Percentiles rank a stretch among this genome's conserved stretches.
Evolutionary conservation across 2,113 vertebrate species (phyloP).

Genomic region (Colaptes auratus): DNA sequence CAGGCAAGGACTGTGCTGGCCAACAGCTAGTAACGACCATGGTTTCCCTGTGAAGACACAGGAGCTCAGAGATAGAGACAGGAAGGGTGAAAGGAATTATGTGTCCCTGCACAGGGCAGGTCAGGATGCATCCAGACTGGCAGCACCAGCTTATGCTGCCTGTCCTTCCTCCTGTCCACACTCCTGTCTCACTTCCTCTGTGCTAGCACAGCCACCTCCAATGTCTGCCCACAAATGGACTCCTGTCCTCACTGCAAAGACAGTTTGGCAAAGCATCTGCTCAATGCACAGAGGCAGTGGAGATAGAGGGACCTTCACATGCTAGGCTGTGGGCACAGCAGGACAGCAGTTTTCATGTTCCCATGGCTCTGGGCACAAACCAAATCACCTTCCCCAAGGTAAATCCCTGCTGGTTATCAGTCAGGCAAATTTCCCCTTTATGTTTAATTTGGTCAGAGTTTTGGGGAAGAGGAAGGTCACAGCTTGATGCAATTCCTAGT

Average conservation of each 20-base stretch:
- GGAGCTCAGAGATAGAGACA: not conserved
- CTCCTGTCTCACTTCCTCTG: not conserved
- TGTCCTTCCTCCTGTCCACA: not conserved
- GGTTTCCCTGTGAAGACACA: not conserved
- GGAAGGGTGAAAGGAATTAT: not conserved
- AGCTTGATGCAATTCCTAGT: not conserved
- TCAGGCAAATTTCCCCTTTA: not conserved
- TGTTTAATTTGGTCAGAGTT: not conserved
- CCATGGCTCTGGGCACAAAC: not conserved
- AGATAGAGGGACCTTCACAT: not conserved
- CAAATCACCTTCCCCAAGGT: accelerated
- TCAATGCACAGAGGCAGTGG: not conserved
- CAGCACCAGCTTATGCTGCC: not conserved
- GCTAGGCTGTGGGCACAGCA: not conserved
- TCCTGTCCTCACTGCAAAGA: not conserved
- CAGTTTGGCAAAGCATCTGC: not conserved
- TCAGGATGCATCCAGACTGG: not conserved
- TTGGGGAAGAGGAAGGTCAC: not conserved
- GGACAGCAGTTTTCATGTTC: not conserved
- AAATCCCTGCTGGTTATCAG: not conserved
- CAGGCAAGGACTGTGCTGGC: not conserved
- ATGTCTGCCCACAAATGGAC: not conserved
- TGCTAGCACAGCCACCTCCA: not conserved
- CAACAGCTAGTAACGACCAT: accelerated
- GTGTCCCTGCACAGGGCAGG: accelerated